phyloP scores from a whole-genome alignment of 2,797 vertebrate species.

The Pygocentrus nattereri region DNA sequence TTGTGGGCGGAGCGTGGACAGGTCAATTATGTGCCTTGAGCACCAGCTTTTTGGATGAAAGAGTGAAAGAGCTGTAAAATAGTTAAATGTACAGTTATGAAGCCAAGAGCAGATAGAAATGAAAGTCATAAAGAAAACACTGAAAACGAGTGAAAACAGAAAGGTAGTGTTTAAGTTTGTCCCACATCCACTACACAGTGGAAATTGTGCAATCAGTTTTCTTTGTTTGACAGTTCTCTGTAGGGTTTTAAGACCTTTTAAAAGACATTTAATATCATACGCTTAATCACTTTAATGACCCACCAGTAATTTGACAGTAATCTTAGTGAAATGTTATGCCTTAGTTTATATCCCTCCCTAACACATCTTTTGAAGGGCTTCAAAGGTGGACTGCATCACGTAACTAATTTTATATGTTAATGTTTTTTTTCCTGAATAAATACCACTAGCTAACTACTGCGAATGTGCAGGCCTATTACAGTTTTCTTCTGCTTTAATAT shows the following conservation, averaged over 20 bases:
- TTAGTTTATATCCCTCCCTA: background rate
- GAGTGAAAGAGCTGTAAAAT: background rate
- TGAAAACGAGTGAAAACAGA: background rate
- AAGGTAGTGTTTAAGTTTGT: background rate
- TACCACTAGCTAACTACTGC: slow-evolving; percentile 51
- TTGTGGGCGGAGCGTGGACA: background rate
- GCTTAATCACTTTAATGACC: background rate
- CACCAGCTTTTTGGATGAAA: background rate
- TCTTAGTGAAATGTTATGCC: slow-evolving; percentile 5
- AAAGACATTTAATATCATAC: background rate
- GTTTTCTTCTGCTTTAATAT: slow-evolving; percentile 6
- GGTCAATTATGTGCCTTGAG: background rate
- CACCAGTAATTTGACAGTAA: background rate
- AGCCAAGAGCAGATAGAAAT: background rate
- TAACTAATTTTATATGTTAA: slow-evolving; percentile 9
- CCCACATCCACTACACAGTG: too few species aligned
- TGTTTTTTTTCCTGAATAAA: slow-evolving; percentile 27
- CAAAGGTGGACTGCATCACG: slow-evolving; percentile 45
- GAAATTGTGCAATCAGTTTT: background rate
- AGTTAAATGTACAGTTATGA: background rate
- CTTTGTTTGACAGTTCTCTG: background rate
- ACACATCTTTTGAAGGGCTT: slow-evolving; percentile 11
- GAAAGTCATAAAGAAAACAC: background rate
- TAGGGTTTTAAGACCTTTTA: background rate
- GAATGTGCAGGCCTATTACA: slow-evolving; percentile 15